These are phyloP conservation scores for Drosophila lutescens DNA, from an alignment of 2,888 invertebrate species.

Conservation along the genomic window DNA sequence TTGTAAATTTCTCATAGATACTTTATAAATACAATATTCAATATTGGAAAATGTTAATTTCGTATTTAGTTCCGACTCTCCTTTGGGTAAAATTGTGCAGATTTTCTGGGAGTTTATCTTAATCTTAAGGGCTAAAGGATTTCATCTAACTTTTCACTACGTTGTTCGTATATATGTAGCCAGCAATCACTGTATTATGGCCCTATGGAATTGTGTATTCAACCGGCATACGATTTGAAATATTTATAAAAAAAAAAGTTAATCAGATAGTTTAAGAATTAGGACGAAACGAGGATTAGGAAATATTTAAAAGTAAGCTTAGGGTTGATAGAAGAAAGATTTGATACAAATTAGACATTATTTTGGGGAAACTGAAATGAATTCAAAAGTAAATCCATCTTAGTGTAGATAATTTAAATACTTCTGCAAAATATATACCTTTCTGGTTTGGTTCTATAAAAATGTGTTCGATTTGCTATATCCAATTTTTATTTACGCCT, in stretches of 20 bases:
- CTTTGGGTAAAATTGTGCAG: conserved; percentile 73
- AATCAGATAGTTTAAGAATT: not conserved
- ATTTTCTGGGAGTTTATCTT: conserved; percentile 42
- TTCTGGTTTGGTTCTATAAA: conserved; percentile 24
- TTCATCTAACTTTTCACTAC: conserved; percentile 42
- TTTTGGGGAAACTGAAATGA: not conserved
- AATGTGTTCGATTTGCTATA: conserved; percentile 21
- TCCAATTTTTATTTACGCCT: conserved; percentile 33
- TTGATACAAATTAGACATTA: not conserved
- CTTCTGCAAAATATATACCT: conserved; percentile 43
- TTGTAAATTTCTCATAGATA: conserved; percentile 59
- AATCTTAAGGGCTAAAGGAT: conserved; percentile 57
- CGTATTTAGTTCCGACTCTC: conserved; percentile 12
- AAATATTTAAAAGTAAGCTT: not conserved
- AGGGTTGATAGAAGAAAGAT: not conserved
- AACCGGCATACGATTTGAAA: conserved; percentile 4
- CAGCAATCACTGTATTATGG: conserved; percentile 29
- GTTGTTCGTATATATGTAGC: conserved; percentile 41
- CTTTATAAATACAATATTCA: conserved; percentile 48
- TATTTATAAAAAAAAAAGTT: not conserved
- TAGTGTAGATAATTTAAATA: conserved; percentile 8
- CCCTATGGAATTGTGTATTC: not conserved
- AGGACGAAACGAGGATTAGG: not conserved
- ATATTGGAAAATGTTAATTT: conserved; percentile 67
- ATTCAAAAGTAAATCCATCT: conserved; percentile 5